Evolutionary conservation across 2,797 vertebrate species (phyloP), one percentile per base, ranked within the genome.

Genomic region (Morus bassanus): DNA sequence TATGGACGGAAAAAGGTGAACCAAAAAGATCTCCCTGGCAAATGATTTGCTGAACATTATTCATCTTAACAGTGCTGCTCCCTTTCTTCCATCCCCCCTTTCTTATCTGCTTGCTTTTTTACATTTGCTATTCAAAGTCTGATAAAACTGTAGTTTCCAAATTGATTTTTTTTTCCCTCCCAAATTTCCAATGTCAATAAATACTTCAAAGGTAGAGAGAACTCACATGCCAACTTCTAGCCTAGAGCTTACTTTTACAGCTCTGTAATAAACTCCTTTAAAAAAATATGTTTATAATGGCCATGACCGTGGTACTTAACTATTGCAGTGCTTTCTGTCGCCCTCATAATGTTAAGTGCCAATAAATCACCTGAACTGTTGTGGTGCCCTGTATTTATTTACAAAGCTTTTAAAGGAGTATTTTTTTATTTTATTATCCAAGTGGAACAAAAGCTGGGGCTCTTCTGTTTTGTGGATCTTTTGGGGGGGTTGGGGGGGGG

Each of bases 281-380:
- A 94, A 92, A 95, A 94, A 88, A 96, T n/a, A 95, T 85, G 95
- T 96, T 97, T 97, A 88, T 92, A 94, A 95, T 94, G 90, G 91
- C 91, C 70, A 13, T 93, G 85, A 85, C 93, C 6, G 2, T 82
- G 77, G 82, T 74, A 83, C 79, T 96, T 94, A 95, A 97, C 94
- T 85, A 75, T 92, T 95, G 87, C 93, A 89, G 80, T 67, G 87
- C 59, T 93, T 90, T 95, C 87, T 94, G 48, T 88, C 76, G 61
- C 80, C 75, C 84, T 57, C 46, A 10, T 89, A 88, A 89, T 13
- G 27, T 91, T 91, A 86, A 96, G 91, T 86, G 78, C 89, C 80
- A 86, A 91, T 96, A 96, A 97, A 96, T 97, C 95, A 97, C 59
- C 88, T 87, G 76, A 69, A 39, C 80, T 94, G 89, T 95, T 16